Base-by-base conservation (phyloP, 2,113 vertebrate species). In the Cyanocitta stelleri region DNA sequence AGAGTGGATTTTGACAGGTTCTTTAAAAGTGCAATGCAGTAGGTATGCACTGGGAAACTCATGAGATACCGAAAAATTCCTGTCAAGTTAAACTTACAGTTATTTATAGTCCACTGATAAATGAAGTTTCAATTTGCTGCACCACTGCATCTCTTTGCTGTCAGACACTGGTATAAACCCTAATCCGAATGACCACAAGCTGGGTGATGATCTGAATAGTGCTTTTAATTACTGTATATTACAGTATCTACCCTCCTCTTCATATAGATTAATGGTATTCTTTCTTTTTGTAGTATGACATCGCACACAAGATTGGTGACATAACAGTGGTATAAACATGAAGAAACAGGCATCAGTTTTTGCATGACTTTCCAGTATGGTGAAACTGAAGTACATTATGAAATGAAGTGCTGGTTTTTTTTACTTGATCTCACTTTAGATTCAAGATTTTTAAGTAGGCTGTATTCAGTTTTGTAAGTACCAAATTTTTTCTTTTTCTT, bases 291-390 rank as follows among this genome's bases (percentile, higher is more conserved):
- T 98, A 98, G 98, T 93, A 97, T 85, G 95, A 96, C 87, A 73
- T 96, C 58, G 54, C 93, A 97, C 96, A 96, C 93, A 81, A 97
- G 97, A 96, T 92, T 97, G 97, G 97, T 97, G 98, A 97, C 88
- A 95, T 98, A 95, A 98, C 98, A 89, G 97, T 97, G 97, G 98
- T 98, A 88, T 98, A 98, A 97, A 63, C 90, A 86, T 95, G 97
- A 97, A 98, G 96, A 93, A 96, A 80, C 94, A 75, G 94, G 79
- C 93, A 87, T 54, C 93, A 79, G 56, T 92, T 90, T 96, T 95
- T 92, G 93, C 90, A 93, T 97, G 96, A 95, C 73, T 97, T 94
- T 95, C 89, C 94, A 91, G 76, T 95, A 37, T 82, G 97, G 97
- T 98, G 96, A 97, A 97, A 96, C 80, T 96, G 85, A 97, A 97